These are phyloP conservation scores for Sebastes steindachneri DNA, from an alignment of 2,797 vertebrate species.

Conservation along the genomic window DNA sequence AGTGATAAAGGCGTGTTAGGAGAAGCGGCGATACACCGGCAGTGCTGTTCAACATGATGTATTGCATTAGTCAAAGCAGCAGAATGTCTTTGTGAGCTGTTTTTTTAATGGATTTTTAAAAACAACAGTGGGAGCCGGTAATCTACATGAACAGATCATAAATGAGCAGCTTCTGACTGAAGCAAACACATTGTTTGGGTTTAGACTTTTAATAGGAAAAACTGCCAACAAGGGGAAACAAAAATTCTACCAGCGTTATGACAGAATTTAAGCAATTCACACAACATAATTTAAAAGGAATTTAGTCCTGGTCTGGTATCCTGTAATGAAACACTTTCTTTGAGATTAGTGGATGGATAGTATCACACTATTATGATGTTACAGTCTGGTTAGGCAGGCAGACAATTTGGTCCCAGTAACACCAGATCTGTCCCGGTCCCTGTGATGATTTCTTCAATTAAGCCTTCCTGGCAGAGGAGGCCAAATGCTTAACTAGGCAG, in stretches of 20 bases:
- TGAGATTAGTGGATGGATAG: conserved; percentile 54
- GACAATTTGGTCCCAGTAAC: conserved; percentile 70
- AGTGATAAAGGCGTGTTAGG: conserved; percentile 55
- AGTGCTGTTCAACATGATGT: conserved; percentile 54
- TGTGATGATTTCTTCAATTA: conserved; percentile 83
- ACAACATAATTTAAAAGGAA: conserved; percentile 45
- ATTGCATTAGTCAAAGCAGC: conserved; percentile 61
- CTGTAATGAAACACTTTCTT: conserved; percentile 56
- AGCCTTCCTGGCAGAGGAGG: conserved; percentile 74
- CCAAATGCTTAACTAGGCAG: conserved; percentile 82
- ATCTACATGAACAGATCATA: conserved; percentile 52
- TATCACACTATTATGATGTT: conserved; percentile 66
- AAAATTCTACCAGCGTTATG: not conserved
- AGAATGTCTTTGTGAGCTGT: conserved; percentile 56
- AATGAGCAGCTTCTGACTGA: conserved; percentile 33
- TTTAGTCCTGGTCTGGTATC: conserved; percentile 38
- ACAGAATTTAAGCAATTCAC: conserved; percentile 19
- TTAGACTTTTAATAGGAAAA: conserved; percentile 34
- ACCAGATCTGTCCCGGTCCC: conserved; percentile 70
- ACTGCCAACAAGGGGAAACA: not conserved
- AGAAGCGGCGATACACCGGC: conserved; percentile 27
- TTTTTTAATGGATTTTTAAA: conserved; percentile 58
- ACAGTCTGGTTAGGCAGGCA: conserved; percentile 67
- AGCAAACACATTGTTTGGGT: conserved; percentile 14
- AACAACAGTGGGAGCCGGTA: conserved; percentile 44